Evolutionary conservation across 2,888 invertebrate species (phyloP).

Genomic region (Oscheius sp.): DNA sequence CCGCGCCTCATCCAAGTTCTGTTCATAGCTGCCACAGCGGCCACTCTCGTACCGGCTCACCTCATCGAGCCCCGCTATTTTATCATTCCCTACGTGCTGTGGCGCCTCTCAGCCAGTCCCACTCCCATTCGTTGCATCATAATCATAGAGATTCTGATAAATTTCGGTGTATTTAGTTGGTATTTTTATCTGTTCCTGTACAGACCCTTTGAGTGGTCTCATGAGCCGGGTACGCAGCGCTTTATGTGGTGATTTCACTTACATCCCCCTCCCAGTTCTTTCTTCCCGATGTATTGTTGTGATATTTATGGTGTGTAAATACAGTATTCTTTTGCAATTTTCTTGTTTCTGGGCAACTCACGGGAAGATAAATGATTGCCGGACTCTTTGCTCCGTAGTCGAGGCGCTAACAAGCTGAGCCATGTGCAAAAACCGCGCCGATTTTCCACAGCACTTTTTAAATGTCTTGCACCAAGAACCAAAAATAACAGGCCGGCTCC

Average conservation of each 20-base stretch:
- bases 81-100: slow-evolving; percentile 87
- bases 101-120: slow-evolving; percentile 79
- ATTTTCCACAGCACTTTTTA: no score
- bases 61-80: slow-evolving; percentile 95
- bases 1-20: slow-evolving; percentile 75
- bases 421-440: no score
- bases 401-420: no score
- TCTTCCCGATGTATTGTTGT: neutral
- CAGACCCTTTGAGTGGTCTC: slow-evolving; percentile 68
- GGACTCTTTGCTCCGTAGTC: no score
- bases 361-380: no score
- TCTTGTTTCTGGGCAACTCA: no score
- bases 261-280: neutral
- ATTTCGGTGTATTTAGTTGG: slow-evolving; percentile 54
- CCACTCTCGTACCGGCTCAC: slow-evolving; percentile 84
- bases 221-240: slow-evolving; percentile 67
- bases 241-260: slow-evolving; percentile 71
- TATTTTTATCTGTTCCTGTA: slow-evolving; percentile 67
- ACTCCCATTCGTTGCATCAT: slow-evolving; percentile 7
- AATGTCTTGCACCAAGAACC: no score
- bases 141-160: slow-evolving; percentile 41
- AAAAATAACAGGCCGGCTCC: no score
- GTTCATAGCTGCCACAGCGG: slow-evolving; percentile 77
- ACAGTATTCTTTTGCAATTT: neutral
- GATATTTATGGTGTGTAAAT: neutral